These are phyloP conservation scores for Eurois occulta DNA, from an alignment of 2,888 invertebrate species.

Conservation along the genomic window DNA sequence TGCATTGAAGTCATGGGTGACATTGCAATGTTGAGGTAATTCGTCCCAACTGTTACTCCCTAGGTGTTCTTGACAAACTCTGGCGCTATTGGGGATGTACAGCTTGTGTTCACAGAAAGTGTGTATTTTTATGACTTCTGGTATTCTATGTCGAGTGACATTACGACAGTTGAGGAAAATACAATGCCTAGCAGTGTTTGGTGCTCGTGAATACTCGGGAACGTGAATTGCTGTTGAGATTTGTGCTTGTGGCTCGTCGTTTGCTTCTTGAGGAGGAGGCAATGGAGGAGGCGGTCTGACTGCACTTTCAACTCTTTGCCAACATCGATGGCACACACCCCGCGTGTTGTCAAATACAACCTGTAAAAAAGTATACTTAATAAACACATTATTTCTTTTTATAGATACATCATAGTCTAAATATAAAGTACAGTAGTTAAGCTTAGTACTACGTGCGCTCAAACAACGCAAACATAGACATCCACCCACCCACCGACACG, in stretches of 20 bases:
- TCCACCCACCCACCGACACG: slow-evolving; percentile 19
- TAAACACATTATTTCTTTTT: background rate
- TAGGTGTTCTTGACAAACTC: slow-evolving; percentile 27
- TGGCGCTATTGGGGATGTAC: slow-evolving; percentile 23
- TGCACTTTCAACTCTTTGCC: slow-evolving; percentile 16
- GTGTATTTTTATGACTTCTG: slow-evolving; percentile 13
- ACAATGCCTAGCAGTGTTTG: slow-evolving; percentile 19
- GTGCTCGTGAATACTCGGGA: slow-evolving; percentile 28
- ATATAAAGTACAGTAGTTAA: slow-evolving; percentile 12
- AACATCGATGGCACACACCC: slow-evolving; percentile 20
- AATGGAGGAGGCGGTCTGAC: background rate
- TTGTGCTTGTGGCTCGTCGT: slow-evolving; percentile 18
- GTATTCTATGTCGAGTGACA: slow-evolving; percentile 24
- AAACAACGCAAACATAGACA: slow-evolving; percentile 21
- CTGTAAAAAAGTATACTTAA: slow-evolving; percentile 15
- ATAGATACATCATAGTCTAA: background rate
- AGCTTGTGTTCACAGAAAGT: slow-evolving; percentile 20
- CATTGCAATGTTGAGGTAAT: slow-evolving; percentile 13
- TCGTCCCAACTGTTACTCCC: slow-evolving; percentile 21
- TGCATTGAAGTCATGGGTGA: slow-evolving; percentile 20
- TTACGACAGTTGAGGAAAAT: slow-evolving; percentile 27
- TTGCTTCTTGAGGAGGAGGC: background rate
- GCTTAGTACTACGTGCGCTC: slow-evolving; percentile 18
- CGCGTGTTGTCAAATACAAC: slow-evolving; percentile 18
- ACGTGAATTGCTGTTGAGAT: slow-evolving; percentile 9